Conservation (phyloP, 2,888 invertebrate species). For the Fabriciana adippe region DNA sequence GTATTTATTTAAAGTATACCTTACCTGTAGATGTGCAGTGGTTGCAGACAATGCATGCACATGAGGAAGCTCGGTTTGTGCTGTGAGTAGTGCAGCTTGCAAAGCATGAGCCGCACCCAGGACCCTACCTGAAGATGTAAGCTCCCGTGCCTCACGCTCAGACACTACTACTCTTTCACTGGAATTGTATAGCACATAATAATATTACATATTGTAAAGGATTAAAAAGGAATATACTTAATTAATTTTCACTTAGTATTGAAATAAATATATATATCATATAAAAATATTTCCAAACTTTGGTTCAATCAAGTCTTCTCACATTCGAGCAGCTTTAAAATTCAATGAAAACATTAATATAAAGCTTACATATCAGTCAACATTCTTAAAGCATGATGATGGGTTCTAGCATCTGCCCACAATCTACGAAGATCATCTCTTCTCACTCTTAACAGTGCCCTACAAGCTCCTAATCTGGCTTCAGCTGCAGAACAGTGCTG, state of each 20-base stretch:
- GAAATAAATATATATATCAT: too few relatives aligned
- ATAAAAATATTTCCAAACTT: too few relatives aligned
- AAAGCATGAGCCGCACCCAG: constrained; percentile 91
- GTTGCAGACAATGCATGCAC: constrained; percentile 93
- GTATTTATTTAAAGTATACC: too few relatives aligned
- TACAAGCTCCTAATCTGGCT: constrained; percentile 69
- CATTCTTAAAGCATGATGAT: constrained; percentile 93
- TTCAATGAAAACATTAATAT: neutral
- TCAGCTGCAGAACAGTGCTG: constrained; percentile 68
- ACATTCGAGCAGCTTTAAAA: too few relatives aligned
- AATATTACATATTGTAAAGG: neutral
- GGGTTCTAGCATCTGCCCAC: constrained; percentile 98
- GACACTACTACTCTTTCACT: constrained; percentile 72
- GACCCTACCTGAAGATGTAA: constrained; percentile 85
- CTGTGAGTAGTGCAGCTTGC: constrained; percentile 83
- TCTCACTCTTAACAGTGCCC: constrained; percentile 90
- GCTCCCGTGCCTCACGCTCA: constrained; percentile 62
- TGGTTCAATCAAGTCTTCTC: too few relatives aligned
- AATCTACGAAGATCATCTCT: constrained; percentile 95
- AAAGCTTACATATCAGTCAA: constrained; percentile 92
- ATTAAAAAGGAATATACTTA: too few relatives aligned
- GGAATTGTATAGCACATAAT: constrained; percentile 3
- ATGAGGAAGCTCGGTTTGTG: constrained; percentile 88
- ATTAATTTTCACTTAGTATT: too few relatives aligned
- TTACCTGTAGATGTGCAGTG: constrained; percentile 87